A percentile compares a stretch with the other conserved stretches of the same genome.
Conservation (phyloP, 53 echinoderm and acorn worm genomes). For the Mesocentrotus franciscanus region DNA sequence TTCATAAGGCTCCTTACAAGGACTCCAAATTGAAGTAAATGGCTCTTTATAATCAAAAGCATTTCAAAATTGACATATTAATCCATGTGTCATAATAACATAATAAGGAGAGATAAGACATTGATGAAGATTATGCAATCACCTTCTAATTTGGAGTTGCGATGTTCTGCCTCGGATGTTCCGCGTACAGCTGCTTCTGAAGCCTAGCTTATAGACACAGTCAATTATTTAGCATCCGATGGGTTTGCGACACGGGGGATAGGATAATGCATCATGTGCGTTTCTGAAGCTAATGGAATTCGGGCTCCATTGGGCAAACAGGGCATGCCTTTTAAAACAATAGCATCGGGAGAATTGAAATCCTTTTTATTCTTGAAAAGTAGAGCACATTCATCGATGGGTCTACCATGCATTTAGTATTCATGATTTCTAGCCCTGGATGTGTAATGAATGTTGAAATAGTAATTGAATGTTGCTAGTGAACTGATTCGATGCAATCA, state of each 20-base stretch:
- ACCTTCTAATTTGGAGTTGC: not conserved
- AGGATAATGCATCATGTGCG: conserved; percentile 43
- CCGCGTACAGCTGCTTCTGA: conserved; percentile 35
- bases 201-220: conserved; percentile 51
- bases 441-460: not conserved
- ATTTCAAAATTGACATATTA: not conserved
- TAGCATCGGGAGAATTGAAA: not conserved
- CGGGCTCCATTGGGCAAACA: conserved; percentile 9
- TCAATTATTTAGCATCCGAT: conserved; percentile 59
- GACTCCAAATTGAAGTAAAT: not conserved
- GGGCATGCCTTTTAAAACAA: conserved; percentile 21
- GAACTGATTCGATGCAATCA: not conserved
- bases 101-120: not conserved
- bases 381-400: not conserved
- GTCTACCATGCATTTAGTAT: not conserved
- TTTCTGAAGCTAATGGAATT: conserved; percentile 47
- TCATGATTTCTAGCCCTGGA: not conserved
- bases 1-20: not conserved
- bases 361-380: not conserved
- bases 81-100: not conserved
- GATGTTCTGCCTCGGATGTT: not conserved
- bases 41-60: not conserved
- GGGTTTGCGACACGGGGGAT: conserved; percentile 24
- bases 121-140: not conserved
- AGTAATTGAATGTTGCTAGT: not conserved